Evolutionary conservation across 2,888 invertebrate genomes (phyloP).

Genomic region (Aethes cnicana): DNA sequence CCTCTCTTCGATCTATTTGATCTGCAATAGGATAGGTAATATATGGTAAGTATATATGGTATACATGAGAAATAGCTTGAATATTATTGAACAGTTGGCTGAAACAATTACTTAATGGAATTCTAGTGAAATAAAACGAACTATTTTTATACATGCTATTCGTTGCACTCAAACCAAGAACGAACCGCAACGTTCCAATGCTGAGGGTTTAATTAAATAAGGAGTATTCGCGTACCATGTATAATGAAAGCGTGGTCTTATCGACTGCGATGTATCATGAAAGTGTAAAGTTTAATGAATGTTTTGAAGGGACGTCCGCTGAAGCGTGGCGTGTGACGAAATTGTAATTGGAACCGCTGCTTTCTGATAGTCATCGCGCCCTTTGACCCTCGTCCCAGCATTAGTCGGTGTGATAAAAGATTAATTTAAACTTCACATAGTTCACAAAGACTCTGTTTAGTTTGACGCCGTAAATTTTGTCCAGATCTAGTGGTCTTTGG

Average conservation of each 20-base stretch:
- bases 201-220: slow-evolving; percentile 15
- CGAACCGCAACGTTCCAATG: not conserved
- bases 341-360: slow-evolving; percentile 71
- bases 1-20: too few species aligned
- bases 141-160: not conserved
- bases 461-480: slow-evolving; percentile 31
- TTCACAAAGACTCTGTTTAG: slow-evolving; percentile 42
- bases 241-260: slow-evolving; percentile 18
- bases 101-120: too few species aligned
- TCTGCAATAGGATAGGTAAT: too few species aligned
- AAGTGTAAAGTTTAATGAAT: slow-evolving; percentile 51
- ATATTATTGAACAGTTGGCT: too few species aligned
- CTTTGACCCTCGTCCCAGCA: slow-evolving; percentile 59
- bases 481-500: slow-evolving; percentile 24
- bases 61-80: too few species aligned
- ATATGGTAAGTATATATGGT: too few species aligned
- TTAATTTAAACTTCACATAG: slow-evolving; percentile 72
- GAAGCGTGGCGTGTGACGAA: slow-evolving; percentile 61
- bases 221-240: slow-evolving; percentile 5
- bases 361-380: slow-evolving; percentile 69
- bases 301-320: slow-evolving; percentile 58
- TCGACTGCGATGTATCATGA: slow-evolving; percentile 42
- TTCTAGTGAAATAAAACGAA: too few species aligned
- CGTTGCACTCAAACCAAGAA: not conserved
- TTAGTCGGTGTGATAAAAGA: slow-evolving; percentile 59